phyloP scores from a whole-genome alignment of 2,113 vertebrate species.

The Catagonus wagneri region DNA sequence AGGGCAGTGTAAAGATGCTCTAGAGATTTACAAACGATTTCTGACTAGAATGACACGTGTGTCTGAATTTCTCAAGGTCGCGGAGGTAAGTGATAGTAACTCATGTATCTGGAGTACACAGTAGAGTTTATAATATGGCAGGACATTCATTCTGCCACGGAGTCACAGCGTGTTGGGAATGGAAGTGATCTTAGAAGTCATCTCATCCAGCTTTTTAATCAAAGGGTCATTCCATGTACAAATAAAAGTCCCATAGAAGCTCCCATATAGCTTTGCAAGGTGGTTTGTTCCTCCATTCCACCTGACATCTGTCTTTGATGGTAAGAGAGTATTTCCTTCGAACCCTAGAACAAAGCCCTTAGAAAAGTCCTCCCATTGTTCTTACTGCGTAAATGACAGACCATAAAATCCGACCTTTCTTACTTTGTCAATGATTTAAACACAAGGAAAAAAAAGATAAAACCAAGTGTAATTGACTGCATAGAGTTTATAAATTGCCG shows the following conservation, averaged over 20 bases:
- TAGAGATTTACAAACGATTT: constrained; percentile 99
- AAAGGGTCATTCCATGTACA: neutral
- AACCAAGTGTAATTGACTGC: constrained; percentile 32
- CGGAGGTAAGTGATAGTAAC: constrained; percentile 91
- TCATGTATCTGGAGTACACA: neutral
- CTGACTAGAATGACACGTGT: constrained; percentile 98
- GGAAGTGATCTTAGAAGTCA: neutral
- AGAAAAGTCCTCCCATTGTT: neutral
- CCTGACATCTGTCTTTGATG: neutral
- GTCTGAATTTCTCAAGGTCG: constrained; percentile 99
- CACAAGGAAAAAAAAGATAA: constrained; percentile 31
- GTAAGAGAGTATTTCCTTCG: neutral
- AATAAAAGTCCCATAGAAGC: neutral
- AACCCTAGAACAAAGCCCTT: neutral
- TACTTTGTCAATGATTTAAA: constrained; percentile 21
- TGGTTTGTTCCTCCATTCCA: neutral
- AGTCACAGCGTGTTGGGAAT: neutral
- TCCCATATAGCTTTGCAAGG: neutral
- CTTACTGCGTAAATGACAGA: neutral
- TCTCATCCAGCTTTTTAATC: neutral
- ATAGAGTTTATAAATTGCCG: constrained; percentile 28
- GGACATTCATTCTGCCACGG: neutral
- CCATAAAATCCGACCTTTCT: constrained; percentile 1
- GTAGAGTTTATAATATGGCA: neutral
- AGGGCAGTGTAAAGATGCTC: constrained; percentile 98